Conservation (phyloP, 2,888 invertebrate genomes). For the Autographa gamma region DNA sequence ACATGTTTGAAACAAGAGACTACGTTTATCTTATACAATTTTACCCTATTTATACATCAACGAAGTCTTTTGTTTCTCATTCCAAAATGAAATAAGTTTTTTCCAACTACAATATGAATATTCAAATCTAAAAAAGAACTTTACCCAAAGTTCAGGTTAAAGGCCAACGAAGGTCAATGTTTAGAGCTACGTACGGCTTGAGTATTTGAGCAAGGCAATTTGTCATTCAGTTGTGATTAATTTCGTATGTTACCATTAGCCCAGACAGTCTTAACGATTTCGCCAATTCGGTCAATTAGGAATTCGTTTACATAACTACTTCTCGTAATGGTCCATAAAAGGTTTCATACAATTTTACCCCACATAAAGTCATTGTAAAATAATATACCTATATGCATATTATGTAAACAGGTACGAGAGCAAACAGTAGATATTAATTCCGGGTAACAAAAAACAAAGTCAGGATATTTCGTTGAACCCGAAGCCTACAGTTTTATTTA, state of each 20-base stretch:
- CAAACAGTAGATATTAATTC: background rate
- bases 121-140: background rate
- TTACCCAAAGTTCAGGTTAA: background rate
- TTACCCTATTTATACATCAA: background rate
- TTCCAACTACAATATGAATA: background rate
- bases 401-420: background rate
- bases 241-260: background rate
- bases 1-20: constrained; percentile 4
- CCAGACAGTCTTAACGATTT: constrained; percentile 3
- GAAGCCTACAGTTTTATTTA: background rate
- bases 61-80: background rate
- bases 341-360: no score
- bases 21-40: constrained; percentile 1
- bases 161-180: constrained; percentile 2
- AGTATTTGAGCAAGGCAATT: background rate
- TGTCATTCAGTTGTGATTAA: constrained; percentile 1
- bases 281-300: constrained; percentile 3
- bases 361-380: no score
- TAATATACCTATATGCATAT: background rate
- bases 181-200: background rate
- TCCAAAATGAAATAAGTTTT: background rate
- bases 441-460: background rate
- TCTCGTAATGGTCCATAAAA: background rate
- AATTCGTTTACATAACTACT: constrained; percentile 4
- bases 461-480: background rate